Percentiles rank a stretch among this genome's conserved stretches.
Conservation (phyloP, 2,797 vertebrate species). For the Oophaga sylvatica region DNA sequence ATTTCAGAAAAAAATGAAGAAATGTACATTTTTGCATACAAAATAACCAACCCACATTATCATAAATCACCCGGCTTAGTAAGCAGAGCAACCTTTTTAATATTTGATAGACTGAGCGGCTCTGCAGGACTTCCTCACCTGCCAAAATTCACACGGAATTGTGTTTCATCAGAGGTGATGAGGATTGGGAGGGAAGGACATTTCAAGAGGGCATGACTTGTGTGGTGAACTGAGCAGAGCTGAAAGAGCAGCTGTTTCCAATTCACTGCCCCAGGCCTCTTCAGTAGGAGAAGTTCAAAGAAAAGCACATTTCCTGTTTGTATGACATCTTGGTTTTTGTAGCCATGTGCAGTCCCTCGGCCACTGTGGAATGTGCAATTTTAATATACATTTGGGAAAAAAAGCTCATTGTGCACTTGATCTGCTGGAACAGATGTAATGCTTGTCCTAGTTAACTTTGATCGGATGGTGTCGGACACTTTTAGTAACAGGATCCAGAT, state of each 20-base stretch:
- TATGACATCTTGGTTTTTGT: conserved; percentile 29
- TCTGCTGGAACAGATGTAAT: conserved; percentile 29
- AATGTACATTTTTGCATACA: neutral
- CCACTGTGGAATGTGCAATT: conserved; percentile 34
- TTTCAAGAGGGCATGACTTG: conserved; percentile 43
- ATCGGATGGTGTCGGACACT: neutral
- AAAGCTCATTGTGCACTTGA: conserved; percentile 32
- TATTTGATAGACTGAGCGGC: neutral
- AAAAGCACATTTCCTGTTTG: conserved; percentile 40
- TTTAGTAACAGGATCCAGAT: conserved; percentile 14
- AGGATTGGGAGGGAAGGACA: conserved; percentile 27
- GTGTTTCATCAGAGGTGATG: conserved; percentile 43
- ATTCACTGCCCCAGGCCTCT: conserved; percentile 44
- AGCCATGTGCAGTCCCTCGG: conserved; percentile 19
- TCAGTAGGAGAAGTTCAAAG: conserved; percentile 46
- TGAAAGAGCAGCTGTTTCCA: conserved; percentile 44
- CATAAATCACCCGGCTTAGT: neutral
- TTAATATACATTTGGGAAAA: neutral
- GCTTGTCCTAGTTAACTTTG: conserved; percentile 7
- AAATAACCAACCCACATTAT: neutral
- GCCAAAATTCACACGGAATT: conserved; percentile 41
- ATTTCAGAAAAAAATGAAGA: neutral
- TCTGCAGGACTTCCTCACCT: conserved; percentile 32
- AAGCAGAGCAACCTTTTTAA: neutral
- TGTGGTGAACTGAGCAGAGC: conserved; percentile 20